Evolutionary conservation across 2,888 invertebrate genomes (phyloP).

Genomic region (Stictocephala bisonia): DNA sequence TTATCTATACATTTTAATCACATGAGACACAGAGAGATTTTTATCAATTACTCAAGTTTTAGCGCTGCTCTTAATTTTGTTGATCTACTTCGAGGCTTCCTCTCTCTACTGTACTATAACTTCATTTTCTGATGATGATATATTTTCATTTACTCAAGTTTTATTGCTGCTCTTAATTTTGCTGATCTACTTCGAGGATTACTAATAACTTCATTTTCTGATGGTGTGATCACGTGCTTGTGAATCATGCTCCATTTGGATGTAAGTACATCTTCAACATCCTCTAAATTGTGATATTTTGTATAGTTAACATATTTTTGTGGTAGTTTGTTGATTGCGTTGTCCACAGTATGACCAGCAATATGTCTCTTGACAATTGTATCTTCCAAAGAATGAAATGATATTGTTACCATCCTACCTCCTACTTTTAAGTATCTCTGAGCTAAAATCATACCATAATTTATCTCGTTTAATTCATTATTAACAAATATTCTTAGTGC

Average conservation of each 20-base stretch:
- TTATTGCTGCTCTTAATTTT: constrained; percentile 85
- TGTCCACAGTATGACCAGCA: constrained; percentile 78
- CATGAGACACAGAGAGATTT: too few relatives aligned
- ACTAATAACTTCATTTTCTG: constrained; percentile 75
- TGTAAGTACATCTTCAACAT: constrained; percentile 72
- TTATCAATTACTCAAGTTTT: constrained; percentile 71
- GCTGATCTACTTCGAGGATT: constrained; percentile 93
- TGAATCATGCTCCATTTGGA: constrained; percentile 82
- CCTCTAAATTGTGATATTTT: constrained; percentile 70
- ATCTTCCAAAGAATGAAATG: constrained; percentile 95
- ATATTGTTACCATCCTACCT: constrained; percentile 83
- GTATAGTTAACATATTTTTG: constrained; percentile 77
- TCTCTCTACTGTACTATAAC: too few relatives aligned
- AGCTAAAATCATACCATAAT: constrained; percentile 85
- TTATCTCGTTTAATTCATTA: constrained; percentile 94
- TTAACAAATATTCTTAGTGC: constrained; percentile 96
- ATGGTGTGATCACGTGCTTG: constrained; percentile 84
- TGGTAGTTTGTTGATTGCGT: constrained; percentile 76
- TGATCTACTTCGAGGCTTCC: constrained; percentile 89
- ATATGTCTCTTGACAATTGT: constrained; percentile 92
- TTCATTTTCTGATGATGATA: not conserved
- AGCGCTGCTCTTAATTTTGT: constrained; percentile 88
- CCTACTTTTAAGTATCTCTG: constrained; percentile 79
- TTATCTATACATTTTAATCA: too few relatives aligned
- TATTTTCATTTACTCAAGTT: constrained; percentile 65